Evolutionary conservation across 2,797 vertebrate species (phyloP), one percentile per base, ranked within the genome.

Genomic region (Chloroceryle inda): DNA sequence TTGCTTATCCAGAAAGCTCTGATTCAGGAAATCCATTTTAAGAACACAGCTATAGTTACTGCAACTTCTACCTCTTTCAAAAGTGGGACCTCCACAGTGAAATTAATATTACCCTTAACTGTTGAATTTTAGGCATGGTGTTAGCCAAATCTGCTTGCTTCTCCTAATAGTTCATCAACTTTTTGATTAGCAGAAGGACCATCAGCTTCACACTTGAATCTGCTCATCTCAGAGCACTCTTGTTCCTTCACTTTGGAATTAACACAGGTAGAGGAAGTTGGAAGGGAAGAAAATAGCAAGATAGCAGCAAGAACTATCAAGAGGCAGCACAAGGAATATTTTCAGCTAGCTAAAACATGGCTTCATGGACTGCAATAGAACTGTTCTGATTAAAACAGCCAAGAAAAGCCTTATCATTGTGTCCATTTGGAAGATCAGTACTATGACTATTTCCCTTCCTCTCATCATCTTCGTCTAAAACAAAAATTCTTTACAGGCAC

Each of bases 191-290:
- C 71, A 94, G 82, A 94, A 81, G 24, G 35, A 50, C 68, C 64
- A 73, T 77, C 22, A 85, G 56, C 35, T 62, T 85, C 31, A 82
- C 37, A 89, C 44, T 83, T 72, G 17, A 71, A 78, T 76, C 52
- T 81, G 24, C 33, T 85, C 58, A 75, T 53, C 50, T 92, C 35
- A 82, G 76, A 94, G 91, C n/a, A 77, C 68, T 88, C 77, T 88
- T 69, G 26, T 61, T 81, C 85, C 47, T 66, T 86, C 61, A 64
- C 47, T 89, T 80, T 89, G 24, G 73, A 88, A 94, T 89, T 56
- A 52, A 50, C 75, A 76, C 15, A 89, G 6, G 37, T 52, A 52
- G 53, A 50, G 18, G 61, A 94, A 88, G 31, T 29, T 12, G 53
- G 19, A 72, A 79, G 7, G 22, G 22, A 77, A 68, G 47, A 55